Percentiles rank a stretch among this genome's conserved stretches.
Conservation (phyloP, 2,797 vertebrate species). For the Oryzias sinensis region DNA sequence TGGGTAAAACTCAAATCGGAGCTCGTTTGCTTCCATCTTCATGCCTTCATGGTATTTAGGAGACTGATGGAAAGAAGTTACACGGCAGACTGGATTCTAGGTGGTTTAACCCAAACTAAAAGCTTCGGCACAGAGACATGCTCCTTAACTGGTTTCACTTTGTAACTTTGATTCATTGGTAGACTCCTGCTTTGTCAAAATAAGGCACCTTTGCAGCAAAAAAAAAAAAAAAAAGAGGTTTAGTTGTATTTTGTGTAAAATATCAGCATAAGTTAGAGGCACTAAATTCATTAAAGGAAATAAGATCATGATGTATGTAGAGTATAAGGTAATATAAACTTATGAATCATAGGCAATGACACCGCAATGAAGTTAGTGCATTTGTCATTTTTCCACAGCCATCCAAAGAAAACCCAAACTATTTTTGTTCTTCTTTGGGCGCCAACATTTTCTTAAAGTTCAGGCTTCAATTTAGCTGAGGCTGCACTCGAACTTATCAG, state of each 20-base stretch:
- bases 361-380: background rate
- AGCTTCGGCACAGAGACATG: conserved; percentile 21
- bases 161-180: background rate
- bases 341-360: background rate
- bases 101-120: conserved; percentile 38
- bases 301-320: background rate
- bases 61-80: conserved; percentile 29
- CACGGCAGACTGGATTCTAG: conserved; percentile 17
- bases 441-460: too few relatives aligned
- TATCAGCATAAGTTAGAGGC: background rate
- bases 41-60: conserved; percentile 11
- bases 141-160: background rate
- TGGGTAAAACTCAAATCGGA: conserved; percentile 19
- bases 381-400: background rate
- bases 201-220: background rate
- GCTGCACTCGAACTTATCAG: too few relatives aligned
- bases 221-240: background rate
- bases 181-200: too few relatives aligned
- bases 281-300: conserved; percentile 3
- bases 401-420: background rate
- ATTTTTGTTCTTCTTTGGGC: background rate
- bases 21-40: conserved; percentile 5
- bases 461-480: too few relatives aligned
- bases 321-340: background rate
- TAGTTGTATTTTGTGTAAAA: conserved; percentile 13